Evolutionary conservation across 2,113 vertebrate genomes (phyloP).

Genomic region (Lepisosteus osseus): DNA sequence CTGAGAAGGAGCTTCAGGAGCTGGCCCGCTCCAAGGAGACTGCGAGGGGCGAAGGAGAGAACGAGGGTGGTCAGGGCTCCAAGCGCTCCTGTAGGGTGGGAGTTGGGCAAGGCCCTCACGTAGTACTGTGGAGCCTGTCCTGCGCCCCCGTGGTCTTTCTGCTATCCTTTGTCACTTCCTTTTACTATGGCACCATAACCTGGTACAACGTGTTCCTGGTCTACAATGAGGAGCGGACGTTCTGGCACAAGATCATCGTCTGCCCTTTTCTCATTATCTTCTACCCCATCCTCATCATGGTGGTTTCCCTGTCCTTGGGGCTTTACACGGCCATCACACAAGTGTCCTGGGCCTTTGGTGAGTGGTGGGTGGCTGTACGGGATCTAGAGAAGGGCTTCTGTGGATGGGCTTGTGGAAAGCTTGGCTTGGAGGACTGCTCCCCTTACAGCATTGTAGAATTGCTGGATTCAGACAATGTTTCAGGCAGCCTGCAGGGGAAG

Average conservation of each 20-base stretch:
- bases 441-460: constrained; percentile 95
- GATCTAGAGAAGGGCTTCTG: constrained; percentile 98
- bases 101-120: constrained; percentile 80
- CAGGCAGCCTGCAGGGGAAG: constrained; percentile 81
- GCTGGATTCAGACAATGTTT: constrained; percentile 89
- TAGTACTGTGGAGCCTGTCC: constrained; percentile 89
- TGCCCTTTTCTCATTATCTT: constrained; percentile 94
- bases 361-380: constrained; percentile 87
- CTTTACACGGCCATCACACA: constrained; percentile 87
- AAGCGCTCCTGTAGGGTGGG: constrained; percentile 74
- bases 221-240: constrained; percentile 97
- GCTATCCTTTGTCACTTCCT: constrained; percentile 90
- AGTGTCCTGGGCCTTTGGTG: constrained; percentile 89
- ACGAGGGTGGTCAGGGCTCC: constrained; percentile 39
- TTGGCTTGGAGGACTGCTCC: constrained; percentile 94
- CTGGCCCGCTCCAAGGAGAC: constrained; percentile 83
- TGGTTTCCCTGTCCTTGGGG: constrained; percentile 81
- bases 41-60: constrained; percentile 69
- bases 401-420: constrained; percentile 93
- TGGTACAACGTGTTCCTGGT: constrained; percentile 99
- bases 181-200: constrained; percentile 97
- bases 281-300: constrained; percentile 94
- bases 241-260: constrained; percentile 96
- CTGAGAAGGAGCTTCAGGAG: constrained; percentile 87
- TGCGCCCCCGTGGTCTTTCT: constrained; percentile 89